These are phyloP conservation scores for Nibea coibor DNA, from an alignment of 2,113 vertebrate genomes.

Conservation along the genomic window DNA sequence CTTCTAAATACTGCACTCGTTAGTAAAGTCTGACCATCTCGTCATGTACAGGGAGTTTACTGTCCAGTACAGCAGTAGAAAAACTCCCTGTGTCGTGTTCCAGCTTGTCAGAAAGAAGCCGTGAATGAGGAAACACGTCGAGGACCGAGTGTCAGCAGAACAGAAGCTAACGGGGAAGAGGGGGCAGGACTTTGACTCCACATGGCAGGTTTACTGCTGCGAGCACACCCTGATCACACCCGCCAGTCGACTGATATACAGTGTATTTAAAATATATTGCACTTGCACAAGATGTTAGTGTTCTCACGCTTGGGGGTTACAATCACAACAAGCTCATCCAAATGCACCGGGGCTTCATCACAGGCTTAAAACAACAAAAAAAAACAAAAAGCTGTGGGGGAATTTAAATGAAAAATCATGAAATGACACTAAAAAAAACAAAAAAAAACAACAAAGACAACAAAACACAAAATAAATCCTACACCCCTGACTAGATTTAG, in stretches of 20 bases:
- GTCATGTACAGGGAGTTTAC: not conserved
- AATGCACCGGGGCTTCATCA: slow-evolving; percentile 62
- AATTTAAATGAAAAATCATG: slow-evolving; percentile 23
- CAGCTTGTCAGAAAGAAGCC: slow-evolving; percentile 27
- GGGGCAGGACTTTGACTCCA: slow-evolving; percentile 3
- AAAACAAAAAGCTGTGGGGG: slow-evolving; percentile 5
- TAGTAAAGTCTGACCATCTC: not conserved
- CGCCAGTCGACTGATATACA: slow-evolving; percentile 58
- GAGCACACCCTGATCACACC: slow-evolving; percentile 41
- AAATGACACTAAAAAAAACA: slow-evolving; percentile 32
- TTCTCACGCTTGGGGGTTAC: slow-evolving; percentile 69
- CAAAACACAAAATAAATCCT: slow-evolving; percentile 48
- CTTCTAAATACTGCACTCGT: not conserved
- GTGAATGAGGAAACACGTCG: not conserved
- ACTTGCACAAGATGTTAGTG: slow-evolving; percentile 76
- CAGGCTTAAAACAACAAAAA: slow-evolving; percentile 35
- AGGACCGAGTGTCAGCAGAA: not conserved
- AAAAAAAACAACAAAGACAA: slow-evolving; percentile 47
- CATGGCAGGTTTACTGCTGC: slow-evolving; percentile 15
- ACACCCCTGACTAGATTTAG: slow-evolving; percentile 54
- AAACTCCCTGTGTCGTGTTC: not conserved
- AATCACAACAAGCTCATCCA: slow-evolving; percentile 49
- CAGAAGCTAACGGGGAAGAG: not conserved
- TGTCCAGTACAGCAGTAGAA: not conserved
- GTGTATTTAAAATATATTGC: slow-evolving; percentile 80